Evolutionary conservation across 2,797 vertebrate genomes (phyloP), one percentile per base, ranked within the genome.

Genomic region (Chelon auratus): DNA sequence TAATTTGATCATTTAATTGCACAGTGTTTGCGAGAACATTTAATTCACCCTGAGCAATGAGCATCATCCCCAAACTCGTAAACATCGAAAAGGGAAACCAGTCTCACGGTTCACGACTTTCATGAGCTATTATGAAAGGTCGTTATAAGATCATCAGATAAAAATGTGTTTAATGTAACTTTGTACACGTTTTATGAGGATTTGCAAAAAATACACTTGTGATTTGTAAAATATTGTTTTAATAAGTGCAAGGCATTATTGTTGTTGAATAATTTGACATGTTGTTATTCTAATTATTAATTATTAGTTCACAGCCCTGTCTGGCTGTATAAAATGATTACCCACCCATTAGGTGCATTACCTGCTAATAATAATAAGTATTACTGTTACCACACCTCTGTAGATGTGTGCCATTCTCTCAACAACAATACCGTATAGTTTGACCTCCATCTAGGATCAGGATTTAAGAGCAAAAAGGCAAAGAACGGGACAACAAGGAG

Each of bases 401-500:
- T 72, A n/a, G 50, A 22, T 69, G 62, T 82, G 36, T 42, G 20
- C 62, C 52, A 4, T 79, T 77, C 33, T 33, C 45, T 63, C 61
- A 24, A 58, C n/a, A 63, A 4, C 33, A 61, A 56, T 33, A n/a
- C 26, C 39, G 70, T 61, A 54, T 66, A 64, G 39, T 70, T 67
- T 67, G 64, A 72, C 15, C 42, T 47, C 24, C 9, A 50, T 54
- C 56, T 3, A 62, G 68, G 72, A 64, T 77, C 5, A 10, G 48
- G 37, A 53, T 78, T 77, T 42, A 74, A 61, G 60, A 81, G 67
- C 51, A 47, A 54, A 80, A 63, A 77, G 33, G 11, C 57, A 59
- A 72, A 58, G 58, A 68, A 81, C 50, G 56, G 58, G 66, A 83
- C 72, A 73, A 83, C 37, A 5, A 78, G 61, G 70, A 85, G 85